Conservation (phyloP, 2,888 invertebrate genomes). For the Brenthis hecate region DNA sequence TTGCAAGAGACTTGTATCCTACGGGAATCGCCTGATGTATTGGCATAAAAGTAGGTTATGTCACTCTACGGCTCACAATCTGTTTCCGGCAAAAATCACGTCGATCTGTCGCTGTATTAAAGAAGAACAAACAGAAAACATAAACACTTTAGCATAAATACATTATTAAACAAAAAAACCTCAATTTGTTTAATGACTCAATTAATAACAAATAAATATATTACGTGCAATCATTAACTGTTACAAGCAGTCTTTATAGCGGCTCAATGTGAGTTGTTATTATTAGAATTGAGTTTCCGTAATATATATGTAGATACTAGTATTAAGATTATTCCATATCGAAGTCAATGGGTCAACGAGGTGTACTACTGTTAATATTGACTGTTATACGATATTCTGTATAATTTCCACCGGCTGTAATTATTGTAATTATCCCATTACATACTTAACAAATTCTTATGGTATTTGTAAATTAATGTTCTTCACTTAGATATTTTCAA, state of each 20-base stretch:
- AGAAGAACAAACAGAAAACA: too few species aligned
- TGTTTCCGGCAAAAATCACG: too few species aligned
- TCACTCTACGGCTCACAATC: too few species aligned
- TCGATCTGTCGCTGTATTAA: too few species aligned
- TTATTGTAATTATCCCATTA: not conserved
- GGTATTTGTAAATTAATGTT: not conserved
- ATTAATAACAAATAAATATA: not conserved
- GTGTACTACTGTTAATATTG: constrained; percentile 10
- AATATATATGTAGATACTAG: constrained; percentile 18
- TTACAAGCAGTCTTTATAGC: constrained; percentile 41
- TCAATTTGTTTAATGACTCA: too few species aligned
- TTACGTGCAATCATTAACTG: constrained; percentile 18
- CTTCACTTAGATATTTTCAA: not conserved
- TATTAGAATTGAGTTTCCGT: constrained; percentile 35
- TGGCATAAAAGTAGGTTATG: too few species aligned
- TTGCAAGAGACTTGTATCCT: too few species aligned
- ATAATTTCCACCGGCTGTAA: constrained; percentile 5
- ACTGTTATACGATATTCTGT: constrained; percentile 9
- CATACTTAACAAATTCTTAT: not conserved
- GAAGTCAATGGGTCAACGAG: constrained; percentile 27
- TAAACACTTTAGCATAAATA: too few species aligned
- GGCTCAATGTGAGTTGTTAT: constrained; percentile 46
- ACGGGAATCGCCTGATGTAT: too few species aligned
- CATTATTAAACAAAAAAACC: too few species aligned
- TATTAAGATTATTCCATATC: constrained; percentile 27